These are phyloP conservation scores for Lithosia quadra DNA, from an alignment of 2,888 invertebrate genomes.

Conservation along the genomic window DNA sequence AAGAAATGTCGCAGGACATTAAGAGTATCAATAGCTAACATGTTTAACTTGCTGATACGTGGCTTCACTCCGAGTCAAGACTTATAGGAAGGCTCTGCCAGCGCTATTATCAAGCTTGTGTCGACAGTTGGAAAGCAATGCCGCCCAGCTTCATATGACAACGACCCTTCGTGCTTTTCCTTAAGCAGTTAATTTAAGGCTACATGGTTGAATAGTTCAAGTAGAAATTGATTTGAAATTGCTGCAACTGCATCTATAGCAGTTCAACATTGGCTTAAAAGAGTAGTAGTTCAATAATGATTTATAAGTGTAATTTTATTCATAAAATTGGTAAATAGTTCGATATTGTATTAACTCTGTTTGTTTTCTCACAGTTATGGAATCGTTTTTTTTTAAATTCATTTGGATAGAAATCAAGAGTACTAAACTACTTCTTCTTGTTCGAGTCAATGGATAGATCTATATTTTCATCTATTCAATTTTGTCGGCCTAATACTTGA, in stretches of 20 bases:
- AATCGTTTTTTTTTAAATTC: not conserved
- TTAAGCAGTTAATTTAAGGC: slow-evolving; percentile 47
- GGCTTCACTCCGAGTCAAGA: slow-evolving; percentile 35
- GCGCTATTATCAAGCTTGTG: slow-evolving; percentile 43
- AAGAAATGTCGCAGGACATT: not conserved
- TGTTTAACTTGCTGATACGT: not conserved
- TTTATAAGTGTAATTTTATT: not conserved
- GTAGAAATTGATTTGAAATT: slow-evolving; percentile 5
- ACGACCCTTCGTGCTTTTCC: slow-evolving; percentile 46
- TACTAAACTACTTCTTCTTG: too few relatives aligned
- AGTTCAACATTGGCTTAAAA: not conserved
- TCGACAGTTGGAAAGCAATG: slow-evolving; percentile 49
- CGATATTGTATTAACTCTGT: not conserved
- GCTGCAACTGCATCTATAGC: slow-evolving; percentile 10
- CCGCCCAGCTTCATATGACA: slow-evolving; percentile 33
- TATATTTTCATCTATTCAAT: too few relatives aligned
- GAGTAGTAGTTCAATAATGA: not conserved
- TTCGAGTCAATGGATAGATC: too few relatives aligned
- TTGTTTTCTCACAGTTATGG: not conserved
- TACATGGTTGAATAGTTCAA: slow-evolving; percentile 41
- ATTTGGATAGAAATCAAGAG: not conserved
- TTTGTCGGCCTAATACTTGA: too few relatives aligned
- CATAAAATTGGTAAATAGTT: not conserved
- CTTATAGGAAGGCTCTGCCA: slow-evolving; percentile 25
- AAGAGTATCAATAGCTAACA: not conserved